Evolutionary conservation across 2,888 invertebrate species (phyloP), one percentile per base, ranked within the genome.

Genomic region (Noctua janthe): DNA sequence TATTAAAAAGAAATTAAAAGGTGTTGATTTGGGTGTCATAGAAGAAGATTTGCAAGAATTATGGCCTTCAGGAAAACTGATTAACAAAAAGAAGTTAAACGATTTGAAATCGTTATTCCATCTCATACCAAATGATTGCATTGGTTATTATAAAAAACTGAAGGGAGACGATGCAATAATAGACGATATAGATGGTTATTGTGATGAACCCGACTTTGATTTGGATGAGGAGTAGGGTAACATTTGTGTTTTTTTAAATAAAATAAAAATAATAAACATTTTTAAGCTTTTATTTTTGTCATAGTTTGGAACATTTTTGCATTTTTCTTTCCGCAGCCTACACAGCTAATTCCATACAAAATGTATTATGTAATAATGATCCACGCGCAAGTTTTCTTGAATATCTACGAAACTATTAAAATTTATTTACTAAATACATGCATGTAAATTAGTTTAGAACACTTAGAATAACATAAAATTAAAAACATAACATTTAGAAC

Each of bases 111-210:
- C 67, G 73, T 76, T 76, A 73, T 80, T 76, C 69, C 80, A 76
- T 80, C 73, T 80, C 1, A 77, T 76, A 76, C 73, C 76, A 80
- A 75, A 75, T 69, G 59, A 80, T 80, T 76, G 69, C 76, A 80
- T 80, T 80, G 76, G 0, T 76, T 76, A 43, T 1, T 80, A 72
- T 80, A 80, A 72, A 80, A 80, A 76, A 72, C 72, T 80, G 72
- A 80, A 73, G 80, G 76, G 80, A 76, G 69, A n/a, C 76, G 80
- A 80, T 62, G 80, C 75, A 80, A 75, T 80, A 75, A 71, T 75
- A 80, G 71, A 75, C 56, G 71, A 75, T 80, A 76, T 80, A 80
- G 66, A 75, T 71, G 80, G 66, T 80, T 80, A 71, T 71, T 74
- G 62, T 74, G 74, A 64, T 15, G 64, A 74, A 74, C 74, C 74